phyloP scores from a whole-genome alignment of 2,797 vertebrate genomes.

The Lacerta viridis region DNA sequence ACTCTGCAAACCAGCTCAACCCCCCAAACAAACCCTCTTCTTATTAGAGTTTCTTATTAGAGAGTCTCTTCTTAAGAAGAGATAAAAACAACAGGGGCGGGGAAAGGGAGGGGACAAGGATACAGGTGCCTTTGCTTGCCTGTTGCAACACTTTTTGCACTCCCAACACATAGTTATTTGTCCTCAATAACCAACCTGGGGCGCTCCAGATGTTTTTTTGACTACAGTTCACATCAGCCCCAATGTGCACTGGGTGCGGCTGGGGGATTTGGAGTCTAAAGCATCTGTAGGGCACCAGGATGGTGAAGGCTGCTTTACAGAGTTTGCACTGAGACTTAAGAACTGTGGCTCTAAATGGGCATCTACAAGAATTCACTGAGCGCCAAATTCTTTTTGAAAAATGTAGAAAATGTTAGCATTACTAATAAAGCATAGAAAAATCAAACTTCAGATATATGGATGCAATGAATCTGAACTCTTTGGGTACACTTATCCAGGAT shows the following conservation, averaged over 20 bases:
- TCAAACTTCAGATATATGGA: neutral
- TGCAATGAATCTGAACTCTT: neutral
- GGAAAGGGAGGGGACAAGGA: neutral
- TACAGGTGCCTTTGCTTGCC: neutral
- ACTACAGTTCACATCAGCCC: no score
- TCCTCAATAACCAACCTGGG: slow-evolving; percentile 10
- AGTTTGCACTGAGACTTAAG: neutral
- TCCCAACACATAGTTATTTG: slow-evolving; percentile 29
- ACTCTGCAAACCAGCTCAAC: neutral
- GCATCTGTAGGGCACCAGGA: no score
- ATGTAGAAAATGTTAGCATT: neutral
- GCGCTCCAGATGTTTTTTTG: neutral
- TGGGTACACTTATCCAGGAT: no score
- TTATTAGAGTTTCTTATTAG: no score
- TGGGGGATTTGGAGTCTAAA: no score
- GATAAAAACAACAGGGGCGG: neutral
- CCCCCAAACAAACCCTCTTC: no score
- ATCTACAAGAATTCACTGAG: slow-evolving; percentile 11
- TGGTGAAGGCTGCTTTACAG: neutral
- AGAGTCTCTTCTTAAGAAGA: neutral
- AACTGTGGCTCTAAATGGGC: neutral
- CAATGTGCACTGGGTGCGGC: no score
- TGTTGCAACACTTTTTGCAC: neutral
- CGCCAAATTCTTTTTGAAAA: slow-evolving; percentile 3
- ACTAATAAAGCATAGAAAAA: neutral